These are phyloP conservation scores for Erpornis zantholeuca DNA, from an alignment of 2,113 vertebrate genomes.

Conservation along the genomic window DNA sequence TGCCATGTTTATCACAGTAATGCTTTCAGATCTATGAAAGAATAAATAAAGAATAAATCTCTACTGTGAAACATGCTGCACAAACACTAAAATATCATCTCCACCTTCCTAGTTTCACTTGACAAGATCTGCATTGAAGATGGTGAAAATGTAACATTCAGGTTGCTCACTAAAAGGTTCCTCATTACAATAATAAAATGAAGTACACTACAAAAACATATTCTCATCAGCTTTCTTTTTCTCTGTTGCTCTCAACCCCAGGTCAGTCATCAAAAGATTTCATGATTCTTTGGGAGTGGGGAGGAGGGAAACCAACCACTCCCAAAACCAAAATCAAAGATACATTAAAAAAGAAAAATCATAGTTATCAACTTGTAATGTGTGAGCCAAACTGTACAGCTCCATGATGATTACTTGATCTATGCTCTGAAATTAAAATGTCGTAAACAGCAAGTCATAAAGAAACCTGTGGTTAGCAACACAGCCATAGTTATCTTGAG, in stretches of 20 bases:
- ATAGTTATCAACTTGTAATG: not conserved
- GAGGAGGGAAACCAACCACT: not conserved
- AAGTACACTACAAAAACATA: not conserved
- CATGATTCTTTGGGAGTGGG: not conserved
- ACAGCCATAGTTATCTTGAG: not conserved
- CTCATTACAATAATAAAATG: not conserved
- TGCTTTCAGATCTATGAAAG: not conserved
- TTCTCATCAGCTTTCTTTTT: not conserved
- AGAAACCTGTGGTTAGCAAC: not conserved
- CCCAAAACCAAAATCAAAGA: not conserved
- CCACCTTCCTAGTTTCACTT: not conserved
- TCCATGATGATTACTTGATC: not conserved
- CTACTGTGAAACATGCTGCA: not conserved
- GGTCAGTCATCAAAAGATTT: not conserved
- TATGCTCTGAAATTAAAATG: not conserved
- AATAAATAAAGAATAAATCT: not conserved
- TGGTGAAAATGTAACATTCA: not conserved
- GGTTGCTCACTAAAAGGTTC: not conserved
- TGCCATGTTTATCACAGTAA: not conserved
- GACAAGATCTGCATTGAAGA: not conserved
- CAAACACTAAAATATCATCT: not conserved
- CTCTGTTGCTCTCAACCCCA: not conserved
- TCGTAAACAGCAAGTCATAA: not conserved
- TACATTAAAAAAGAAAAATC: not conserved
- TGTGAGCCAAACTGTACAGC: not conserved